phyloP scores from a whole-genome alignment of 1,140 invertebrate species.

The Rhopalosiphum maidis region DNA sequence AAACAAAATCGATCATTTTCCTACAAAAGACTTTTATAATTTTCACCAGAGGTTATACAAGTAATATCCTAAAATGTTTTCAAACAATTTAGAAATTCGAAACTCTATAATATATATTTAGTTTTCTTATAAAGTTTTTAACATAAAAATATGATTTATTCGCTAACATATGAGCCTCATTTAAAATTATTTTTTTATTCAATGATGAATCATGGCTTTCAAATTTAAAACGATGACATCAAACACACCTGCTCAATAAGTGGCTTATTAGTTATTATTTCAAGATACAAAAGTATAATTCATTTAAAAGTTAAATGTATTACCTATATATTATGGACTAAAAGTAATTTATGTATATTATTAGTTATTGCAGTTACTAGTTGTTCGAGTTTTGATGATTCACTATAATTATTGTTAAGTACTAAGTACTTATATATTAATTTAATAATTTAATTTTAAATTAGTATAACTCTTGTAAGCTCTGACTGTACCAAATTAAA shows the following conservation, averaged over 20 bases:
- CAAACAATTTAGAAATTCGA: background rate
- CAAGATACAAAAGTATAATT: background rate
- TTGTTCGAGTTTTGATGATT: no score
- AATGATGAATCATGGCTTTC: background rate
- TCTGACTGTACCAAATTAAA: no score
- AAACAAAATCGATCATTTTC: background rate
- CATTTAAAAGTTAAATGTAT: background rate
- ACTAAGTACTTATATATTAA: no score
- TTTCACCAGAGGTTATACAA: background rate
- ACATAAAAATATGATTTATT: conserved; percentile 1
- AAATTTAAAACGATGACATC: background rate
- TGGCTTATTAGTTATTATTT: background rate
- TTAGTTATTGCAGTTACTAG: no score
- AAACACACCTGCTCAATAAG: background rate
- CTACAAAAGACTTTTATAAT: background rate
- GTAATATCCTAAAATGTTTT: background rate
- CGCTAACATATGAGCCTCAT: background rate
- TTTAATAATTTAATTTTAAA: no score
- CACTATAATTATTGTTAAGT: no score
- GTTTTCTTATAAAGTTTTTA: background rate
- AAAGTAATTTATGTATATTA: background rate
- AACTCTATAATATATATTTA: conserved; percentile 2
- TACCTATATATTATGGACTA: background rate
- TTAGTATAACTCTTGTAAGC: no score
- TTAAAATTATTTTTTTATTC: background rate